Conservation (phyloP, 2,113 vertebrate genomes). For the human (Homo sapiens) region DNA sequence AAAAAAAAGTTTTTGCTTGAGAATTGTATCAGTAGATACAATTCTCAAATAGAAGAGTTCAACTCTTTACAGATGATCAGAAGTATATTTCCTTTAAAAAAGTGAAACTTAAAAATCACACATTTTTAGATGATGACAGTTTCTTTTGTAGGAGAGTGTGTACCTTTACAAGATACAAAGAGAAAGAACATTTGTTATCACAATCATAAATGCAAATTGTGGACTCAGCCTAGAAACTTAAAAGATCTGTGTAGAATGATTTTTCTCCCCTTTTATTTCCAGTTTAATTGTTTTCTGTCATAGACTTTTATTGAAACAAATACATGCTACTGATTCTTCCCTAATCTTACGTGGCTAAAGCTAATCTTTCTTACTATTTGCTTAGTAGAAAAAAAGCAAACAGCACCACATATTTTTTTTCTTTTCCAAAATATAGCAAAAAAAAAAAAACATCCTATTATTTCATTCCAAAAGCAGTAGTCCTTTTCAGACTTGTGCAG, state of each 20-base stretch:
- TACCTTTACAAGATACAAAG: background rate
- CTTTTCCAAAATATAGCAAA: background rate
- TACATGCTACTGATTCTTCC: background rate
- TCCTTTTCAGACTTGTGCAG: background rate
- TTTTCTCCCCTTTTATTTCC: background rate
- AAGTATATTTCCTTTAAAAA: background rate
- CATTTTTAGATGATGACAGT: background rate
- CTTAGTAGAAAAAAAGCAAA: background rate
- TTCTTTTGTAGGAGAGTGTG: background rate
- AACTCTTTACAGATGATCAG: background rate
- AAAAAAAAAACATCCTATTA: background rate
- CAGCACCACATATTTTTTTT: background rate
- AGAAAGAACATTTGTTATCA: background rate
- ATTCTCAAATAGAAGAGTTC: background rate
- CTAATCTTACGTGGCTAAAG: background rate
- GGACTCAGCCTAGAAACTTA: background rate
- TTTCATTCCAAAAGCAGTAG: background rate
- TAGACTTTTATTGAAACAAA: background rate
- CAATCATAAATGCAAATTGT: background rate
- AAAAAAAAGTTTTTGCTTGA: background rate
- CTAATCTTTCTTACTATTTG: background rate
- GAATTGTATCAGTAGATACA: background rate
- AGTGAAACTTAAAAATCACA: background rate
- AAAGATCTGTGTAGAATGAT: background rate
- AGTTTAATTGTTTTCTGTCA: background rate